phyloP scores from a whole-genome alignment of 2,797 vertebrate species.

The Adrianichthys oophorus region DNA sequence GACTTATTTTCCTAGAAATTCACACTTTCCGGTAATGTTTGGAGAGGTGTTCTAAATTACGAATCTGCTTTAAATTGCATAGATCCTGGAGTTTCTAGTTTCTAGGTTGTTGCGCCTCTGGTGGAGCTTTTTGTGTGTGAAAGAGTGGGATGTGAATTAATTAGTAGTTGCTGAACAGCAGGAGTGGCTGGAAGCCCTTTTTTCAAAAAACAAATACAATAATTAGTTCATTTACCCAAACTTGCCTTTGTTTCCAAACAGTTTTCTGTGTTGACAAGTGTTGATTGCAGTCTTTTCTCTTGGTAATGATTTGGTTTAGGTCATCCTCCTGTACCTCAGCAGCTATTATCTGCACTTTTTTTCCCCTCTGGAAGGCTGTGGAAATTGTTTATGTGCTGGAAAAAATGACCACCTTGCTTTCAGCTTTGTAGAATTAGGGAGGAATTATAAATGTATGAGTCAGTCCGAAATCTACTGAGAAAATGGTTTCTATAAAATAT shows the following conservation, averaged over 20 bases:
- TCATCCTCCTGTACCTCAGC: too few species aligned
- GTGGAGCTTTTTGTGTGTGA: constrained; percentile 6
- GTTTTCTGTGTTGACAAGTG: constrained; percentile 32
- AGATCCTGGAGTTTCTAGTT: constrained; percentile 38
- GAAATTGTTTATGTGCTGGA: too few species aligned
- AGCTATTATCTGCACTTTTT: too few species aligned
- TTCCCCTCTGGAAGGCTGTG: too few species aligned
- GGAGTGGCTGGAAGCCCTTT: constrained; percentile 38
- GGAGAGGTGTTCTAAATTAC: constrained; percentile 45
- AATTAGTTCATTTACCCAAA: constrained; percentile 28
- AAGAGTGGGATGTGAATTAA: constrained; percentile 44
- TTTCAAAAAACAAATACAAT: constrained; percentile 30
- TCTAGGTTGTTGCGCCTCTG: constrained; percentile 28
- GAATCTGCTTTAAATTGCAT: constrained; percentile 56
- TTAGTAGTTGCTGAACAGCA: constrained; percentile 37
- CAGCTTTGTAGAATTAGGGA: too few species aligned
- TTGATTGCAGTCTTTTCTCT: constrained; percentile 40
- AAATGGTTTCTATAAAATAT: too few species aligned
- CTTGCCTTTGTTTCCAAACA: constrained; percentile 54
- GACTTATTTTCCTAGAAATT: constrained; percentile 7
- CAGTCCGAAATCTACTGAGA: too few species aligned
- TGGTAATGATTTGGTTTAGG: too few species aligned
- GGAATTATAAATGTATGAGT: too few species aligned
- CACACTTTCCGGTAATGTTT: constrained; percentile 49
- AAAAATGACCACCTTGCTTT: too few species aligned